A percentile compares a stretch with the other conserved stretches of the same genome.
These are phyloP conservation scores for Exephanes ischioxanthus DNA, from an alignment of 2,888 invertebrate genomes.

Conservation along the genomic window DNA sequence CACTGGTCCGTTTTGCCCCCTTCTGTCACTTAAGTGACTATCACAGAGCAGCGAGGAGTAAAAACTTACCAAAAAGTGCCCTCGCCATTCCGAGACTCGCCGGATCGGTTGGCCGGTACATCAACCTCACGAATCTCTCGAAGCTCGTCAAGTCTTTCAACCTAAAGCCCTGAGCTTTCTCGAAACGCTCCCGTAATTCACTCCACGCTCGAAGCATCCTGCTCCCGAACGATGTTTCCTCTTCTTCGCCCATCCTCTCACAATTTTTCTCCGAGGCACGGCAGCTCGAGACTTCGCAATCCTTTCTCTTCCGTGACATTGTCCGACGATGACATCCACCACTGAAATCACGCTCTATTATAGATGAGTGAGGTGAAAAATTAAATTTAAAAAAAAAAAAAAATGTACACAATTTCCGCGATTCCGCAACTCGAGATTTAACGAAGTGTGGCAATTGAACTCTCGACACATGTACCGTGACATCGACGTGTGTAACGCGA, in stretches of 20 bases:
- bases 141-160: constrained; percentile 80
- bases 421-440: not conserved
- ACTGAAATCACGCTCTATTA: constrained; percentile 17
- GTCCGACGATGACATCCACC: not conserved
- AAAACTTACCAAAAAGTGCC: constrained; percentile 92
- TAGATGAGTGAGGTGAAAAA: too few species aligned
- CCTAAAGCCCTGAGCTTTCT: constrained; percentile 75
- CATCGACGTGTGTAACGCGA: constrained; percentile 4
- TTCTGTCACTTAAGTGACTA: not conserved
- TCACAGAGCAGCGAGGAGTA: not conserved
- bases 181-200: constrained; percentile 65
- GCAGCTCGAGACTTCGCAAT: constrained; percentile 16
- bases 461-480: constrained; percentile 8
- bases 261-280: not conserved
- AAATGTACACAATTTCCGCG: not conserved
- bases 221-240: constrained; percentile 13
- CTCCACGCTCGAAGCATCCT: constrained; percentile 46
- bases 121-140: constrained; percentile 86
- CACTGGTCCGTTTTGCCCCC: not conserved
- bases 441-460: constrained; percentile 1
- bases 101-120: constrained; percentile 90
- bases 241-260: constrained; percentile 13
- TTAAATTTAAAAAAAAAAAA: not conserved
- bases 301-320: constrained; percentile 48
- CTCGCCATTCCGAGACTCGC: constrained; percentile 92